Percentiles rank a stretch among this genome's conserved stretches.
Evolutionary conservation across 2,113 vertebrate genomes (phyloP).

Genomic region (Burhinus bistriatus): DNA sequence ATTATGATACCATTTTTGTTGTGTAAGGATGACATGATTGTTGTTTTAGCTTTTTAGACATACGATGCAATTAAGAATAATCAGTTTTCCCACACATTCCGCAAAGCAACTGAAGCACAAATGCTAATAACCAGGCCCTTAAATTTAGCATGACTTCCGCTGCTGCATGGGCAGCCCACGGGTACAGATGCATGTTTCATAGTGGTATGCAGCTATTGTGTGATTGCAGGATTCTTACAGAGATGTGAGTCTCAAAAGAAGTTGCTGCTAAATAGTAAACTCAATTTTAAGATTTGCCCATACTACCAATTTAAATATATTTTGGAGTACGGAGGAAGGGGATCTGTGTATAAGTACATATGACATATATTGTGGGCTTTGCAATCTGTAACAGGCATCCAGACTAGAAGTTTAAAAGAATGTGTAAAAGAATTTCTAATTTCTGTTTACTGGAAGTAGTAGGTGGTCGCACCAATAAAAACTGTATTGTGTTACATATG

Average conservation of each 20-base stretch:
- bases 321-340: neutral
- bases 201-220: neutral
- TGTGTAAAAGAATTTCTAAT: neutral
- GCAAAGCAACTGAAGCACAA: slow-evolving; percentile 51
- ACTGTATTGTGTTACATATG: neutral
- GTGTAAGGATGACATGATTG: slow-evolving; percentile 44
- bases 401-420: neutral
- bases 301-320: neutral
- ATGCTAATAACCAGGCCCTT: slow-evolving; percentile 4
- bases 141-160: slow-evolving; percentile 28
- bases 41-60: slow-evolving; percentile 57
- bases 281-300: neutral
- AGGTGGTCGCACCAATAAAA: neutral
- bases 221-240: neutral
- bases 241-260: neutral
- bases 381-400: neutral
- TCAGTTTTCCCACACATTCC: slow-evolving; percentile 68
- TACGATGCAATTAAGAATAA: slow-evolving; percentile 59
- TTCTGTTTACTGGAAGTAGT: neutral
- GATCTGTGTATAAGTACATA: neutral
- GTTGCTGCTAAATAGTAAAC: neutral
- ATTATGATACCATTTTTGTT: slow-evolving; percentile 54
- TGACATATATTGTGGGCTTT: neutral
- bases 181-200: neutral
- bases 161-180: neutral